These are phyloP conservation scores for Oreohelix idahoensis DNA, from an alignment of 1,140 invertebrate genomes.

Conservation along the genomic window DNA sequence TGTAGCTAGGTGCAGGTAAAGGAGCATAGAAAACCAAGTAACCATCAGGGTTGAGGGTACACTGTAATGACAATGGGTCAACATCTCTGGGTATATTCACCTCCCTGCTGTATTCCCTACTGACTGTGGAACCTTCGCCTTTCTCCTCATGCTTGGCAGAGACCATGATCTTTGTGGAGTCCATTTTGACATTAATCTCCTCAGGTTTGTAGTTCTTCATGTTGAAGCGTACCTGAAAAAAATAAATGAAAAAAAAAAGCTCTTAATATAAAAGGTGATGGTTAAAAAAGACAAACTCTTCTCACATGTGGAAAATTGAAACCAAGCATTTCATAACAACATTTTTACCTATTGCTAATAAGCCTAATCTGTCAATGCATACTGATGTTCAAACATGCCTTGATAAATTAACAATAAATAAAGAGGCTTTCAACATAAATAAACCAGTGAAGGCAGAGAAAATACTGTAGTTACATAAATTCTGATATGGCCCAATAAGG, in stretches of 20 bases:
- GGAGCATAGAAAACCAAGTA: constrained; percentile 67
- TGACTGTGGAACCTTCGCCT: constrained; percentile 58
- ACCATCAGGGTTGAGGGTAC: constrained; percentile 68
- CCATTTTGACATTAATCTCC: constrained; percentile 68
- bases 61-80: constrained; percentile 65
- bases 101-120: constrained; percentile 66
- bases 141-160: constrained; percentile 62
- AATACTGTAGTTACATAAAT: no score
- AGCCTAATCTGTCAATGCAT: no score
- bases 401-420: no score
- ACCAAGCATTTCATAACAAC: no score
- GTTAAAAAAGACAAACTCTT: no score
- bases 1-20: constrained; percentile 57
- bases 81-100: constrained; percentile 69
- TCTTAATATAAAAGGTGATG: not conserved
- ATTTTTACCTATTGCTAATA: no score
- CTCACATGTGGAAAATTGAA: no score
- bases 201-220: constrained; percentile 67
- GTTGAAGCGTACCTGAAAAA: constrained; percentile 46
- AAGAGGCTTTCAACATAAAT: no score
- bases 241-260: not conserved
- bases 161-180: constrained; percentile 63
- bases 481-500: no score
- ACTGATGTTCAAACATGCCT: no score
- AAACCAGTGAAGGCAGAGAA: no score